These are phyloP conservation scores for Acanthosepion esculentum DNA, from an alignment of 2,888 invertebrate genomes.

Conservation along the genomic window DNA sequence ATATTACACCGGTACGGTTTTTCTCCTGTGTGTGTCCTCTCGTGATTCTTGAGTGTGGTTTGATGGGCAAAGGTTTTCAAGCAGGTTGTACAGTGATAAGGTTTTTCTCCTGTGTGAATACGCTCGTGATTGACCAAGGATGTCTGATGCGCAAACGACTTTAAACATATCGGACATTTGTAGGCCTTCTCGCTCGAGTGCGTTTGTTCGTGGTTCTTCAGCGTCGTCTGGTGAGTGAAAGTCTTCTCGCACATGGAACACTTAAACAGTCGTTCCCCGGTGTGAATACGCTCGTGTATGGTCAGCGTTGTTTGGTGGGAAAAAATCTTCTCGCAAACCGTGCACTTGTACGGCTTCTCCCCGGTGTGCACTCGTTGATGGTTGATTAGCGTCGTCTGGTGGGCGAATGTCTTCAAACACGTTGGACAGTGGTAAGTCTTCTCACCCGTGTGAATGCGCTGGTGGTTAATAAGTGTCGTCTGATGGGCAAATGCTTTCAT, in stretches of 20 bases:
- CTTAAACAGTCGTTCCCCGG: constrained; percentile 36
- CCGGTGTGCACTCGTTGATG: constrained; percentile 43
- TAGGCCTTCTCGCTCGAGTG: constrained; percentile 40
- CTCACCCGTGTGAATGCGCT: constrained; percentile 39
- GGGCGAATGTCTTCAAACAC: constrained; percentile 40
- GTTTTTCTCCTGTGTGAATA: constrained; percentile 42
- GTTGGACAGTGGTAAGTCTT: constrained; percentile 36
- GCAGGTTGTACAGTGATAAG: constrained; percentile 39
- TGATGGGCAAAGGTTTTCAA: constrained; percentile 45
- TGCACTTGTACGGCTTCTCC: constrained; percentile 43
- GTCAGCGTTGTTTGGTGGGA: constrained; percentile 45
- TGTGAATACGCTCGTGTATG: constrained; percentile 41
- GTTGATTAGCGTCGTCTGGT: constrained; percentile 34
- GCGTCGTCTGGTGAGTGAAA: constrained; percentile 35
- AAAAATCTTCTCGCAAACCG: constrained; percentile 44
- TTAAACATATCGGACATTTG: constrained; percentile 43
- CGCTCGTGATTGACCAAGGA: constrained; percentile 44
- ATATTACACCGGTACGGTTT: constrained; percentile 1
- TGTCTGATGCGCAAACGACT: constrained; percentile 45
- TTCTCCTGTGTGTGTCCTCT: constrained; percentile 36
- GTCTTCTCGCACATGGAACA: constrained; percentile 3
- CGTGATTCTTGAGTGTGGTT: constrained; percentile 13
- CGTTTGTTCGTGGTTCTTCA: constrained; percentile 37
- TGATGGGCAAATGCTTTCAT: constrained; percentile 41
- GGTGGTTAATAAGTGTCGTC: constrained; percentile 33